Base-by-base conservation (phyloP, 2,797 vertebrate genomes). In the Falco rusticolus region DNA sequence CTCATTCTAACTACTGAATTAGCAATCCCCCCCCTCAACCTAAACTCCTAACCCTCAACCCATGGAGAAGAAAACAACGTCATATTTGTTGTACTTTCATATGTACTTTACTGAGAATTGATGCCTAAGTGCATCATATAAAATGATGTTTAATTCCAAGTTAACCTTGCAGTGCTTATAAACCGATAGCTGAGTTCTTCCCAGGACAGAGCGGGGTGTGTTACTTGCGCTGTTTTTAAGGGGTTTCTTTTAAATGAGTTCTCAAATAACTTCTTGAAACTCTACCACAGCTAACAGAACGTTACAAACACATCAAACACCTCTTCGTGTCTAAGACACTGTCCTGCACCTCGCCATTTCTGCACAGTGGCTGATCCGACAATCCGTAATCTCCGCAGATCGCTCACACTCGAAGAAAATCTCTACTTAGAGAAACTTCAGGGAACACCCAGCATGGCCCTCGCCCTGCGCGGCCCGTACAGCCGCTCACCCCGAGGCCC, bases 401-500 rank as follows among this genome's bases (percentile, higher is more conserved):
- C 79, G 83, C 60, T 39, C 50, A 33, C 10, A 74, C 84, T 65
- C n/a, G 16, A 19, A 9, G 14, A 29, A 90, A 89, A 89, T 31
- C 87, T 66, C 71, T 51, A 89, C 91, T 94, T 70, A 65, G 83
- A 90, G 69, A 87, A 91, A 95, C 72, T 94, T 88, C 61, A 26
- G 47, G 50, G 48, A 41, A 16, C 68, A 18, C 6, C 5, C 50
- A 56, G 66, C 75, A 69, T 7, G 41, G 63, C 75, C 47, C 59
- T 39, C 21, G 43, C 48, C 34, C 41, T 3, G 16, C 48, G 8
- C 25, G 20, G 60, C 77, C 63, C 69, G 2, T 1, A 1, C 61
- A 2, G 43, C 66, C 22, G 33, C 54, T 10, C 4, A 9, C 34
- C 51, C 15, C 81, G 6, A 3, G 4, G 6, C 56, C 69, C n/a